Conservation (phyloP, 2,797 vertebrate species). For the Coreius guichenoti region DNA sequence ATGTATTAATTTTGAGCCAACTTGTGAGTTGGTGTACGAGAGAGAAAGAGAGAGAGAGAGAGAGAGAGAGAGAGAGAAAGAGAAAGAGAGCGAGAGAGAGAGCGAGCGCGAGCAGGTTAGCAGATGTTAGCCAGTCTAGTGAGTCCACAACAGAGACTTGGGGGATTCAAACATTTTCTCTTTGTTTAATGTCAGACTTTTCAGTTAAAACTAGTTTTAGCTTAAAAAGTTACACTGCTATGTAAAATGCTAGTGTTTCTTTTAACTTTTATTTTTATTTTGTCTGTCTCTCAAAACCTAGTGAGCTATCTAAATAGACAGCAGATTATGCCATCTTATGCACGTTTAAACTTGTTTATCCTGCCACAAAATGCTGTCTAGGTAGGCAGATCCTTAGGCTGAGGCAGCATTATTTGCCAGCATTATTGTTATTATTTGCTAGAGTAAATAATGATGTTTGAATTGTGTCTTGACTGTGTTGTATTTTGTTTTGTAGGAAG, state of each 20-base stretch:
- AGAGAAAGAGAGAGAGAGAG: not conserved
- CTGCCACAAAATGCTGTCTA: not conserved
- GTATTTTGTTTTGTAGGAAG: slow-evolving; percentile 74
- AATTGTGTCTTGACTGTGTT: slow-evolving; percentile 19
- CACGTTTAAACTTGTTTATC: not conserved
- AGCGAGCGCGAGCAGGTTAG: slow-evolving; percentile 22
- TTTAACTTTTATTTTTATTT: not conserved
- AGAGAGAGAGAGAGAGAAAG: not conserved
- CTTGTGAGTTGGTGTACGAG: slow-evolving; percentile 23
- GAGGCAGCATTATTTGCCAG: not conserved
- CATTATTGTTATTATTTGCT: not conserved
- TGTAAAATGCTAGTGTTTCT: not conserved
- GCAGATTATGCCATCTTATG: not conserved
- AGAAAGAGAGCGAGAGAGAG: not conserved
- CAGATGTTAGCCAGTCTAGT: slow-evolving; percentile 32
- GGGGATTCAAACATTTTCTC: not conserved
- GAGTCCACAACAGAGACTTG: not conserved
- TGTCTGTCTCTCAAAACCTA: not conserved
- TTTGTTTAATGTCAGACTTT: not conserved
- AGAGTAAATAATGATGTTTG: not conserved
- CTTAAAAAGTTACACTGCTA: not conserved
- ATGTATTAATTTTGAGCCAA: not conserved
- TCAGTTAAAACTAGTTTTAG: not conserved
- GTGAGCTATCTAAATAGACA: not conserved
- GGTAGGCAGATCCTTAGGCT: not conserved